Evolutionary conservation across 2,113 vertebrate genomes (phyloP).

Genomic region (Cairina moschata): DNA sequence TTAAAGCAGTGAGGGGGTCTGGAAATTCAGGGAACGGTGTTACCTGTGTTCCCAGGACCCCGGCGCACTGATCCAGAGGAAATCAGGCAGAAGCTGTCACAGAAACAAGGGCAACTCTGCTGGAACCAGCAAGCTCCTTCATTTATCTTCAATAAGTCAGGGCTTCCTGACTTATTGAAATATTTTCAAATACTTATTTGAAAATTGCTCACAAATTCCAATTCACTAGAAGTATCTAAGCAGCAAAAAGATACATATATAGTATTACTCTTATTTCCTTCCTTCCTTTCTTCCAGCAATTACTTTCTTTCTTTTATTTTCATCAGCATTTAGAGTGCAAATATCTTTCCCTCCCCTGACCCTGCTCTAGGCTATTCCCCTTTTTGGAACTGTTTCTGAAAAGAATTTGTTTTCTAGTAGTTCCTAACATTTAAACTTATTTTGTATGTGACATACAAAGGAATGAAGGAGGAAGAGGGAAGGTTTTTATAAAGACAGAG

Average conservation of each 20-base stretch:
- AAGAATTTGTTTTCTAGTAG: background rate
- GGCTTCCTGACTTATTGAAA: too few species aligned
- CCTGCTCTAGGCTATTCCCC: background rate
- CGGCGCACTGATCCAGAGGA: fast-evolving
- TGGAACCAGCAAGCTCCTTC: fast-evolving
- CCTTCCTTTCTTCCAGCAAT: background rate
- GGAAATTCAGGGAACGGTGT: background rate
- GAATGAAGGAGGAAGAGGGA: background rate
- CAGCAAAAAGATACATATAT: background rate
- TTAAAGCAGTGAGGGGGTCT: background rate
- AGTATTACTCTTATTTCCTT: too few species aligned
- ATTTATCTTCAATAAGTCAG: background rate
- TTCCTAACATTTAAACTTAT: background rate
- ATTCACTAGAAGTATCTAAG: background rate
- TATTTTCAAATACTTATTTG: too few species aligned
- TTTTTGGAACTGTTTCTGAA: background rate
- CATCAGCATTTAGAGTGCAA: background rate
- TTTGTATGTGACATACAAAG: background rate
- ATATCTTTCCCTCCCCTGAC: background rate
- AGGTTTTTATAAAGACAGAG: background rate
- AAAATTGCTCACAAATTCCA: background rate
- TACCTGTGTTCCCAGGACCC: background rate
- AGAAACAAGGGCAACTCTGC: background rate
- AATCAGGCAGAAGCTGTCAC: background rate
- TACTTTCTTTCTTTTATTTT: background rate